phyloP scores from a whole-genome alignment of 2,888 invertebrate genomes.

The Panopea generosa region DNA sequence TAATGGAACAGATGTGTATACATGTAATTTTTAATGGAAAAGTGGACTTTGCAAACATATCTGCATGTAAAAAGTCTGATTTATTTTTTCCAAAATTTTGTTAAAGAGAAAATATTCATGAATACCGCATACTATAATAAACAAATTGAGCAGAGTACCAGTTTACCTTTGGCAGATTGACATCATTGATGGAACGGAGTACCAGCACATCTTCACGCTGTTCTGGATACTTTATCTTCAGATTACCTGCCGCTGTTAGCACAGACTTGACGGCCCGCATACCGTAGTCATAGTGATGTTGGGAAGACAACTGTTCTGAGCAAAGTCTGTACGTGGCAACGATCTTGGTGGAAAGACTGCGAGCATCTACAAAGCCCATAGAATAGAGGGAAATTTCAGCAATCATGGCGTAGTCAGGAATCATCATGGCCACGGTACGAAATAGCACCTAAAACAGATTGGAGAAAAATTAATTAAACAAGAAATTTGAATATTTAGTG shows the following conservation, averaged over 20 bases:
- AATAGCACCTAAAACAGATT: slow-evolving; percentile 80
- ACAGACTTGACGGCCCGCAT: slow-evolving; percentile 85
- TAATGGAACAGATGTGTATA: no score
- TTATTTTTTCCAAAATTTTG: no score
- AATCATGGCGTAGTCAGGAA: slow-evolving; percentile 85
- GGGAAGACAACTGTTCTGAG: slow-evolving; percentile 85
- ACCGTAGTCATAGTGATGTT: slow-evolving; percentile 85
- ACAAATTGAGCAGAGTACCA: no score
- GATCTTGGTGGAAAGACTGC: slow-evolving; percentile 83
- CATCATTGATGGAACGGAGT: slow-evolving; percentile 84
- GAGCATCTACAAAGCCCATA: slow-evolving; percentile 85
- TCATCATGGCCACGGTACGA: slow-evolving; percentile 85
- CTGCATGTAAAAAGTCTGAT: no score
- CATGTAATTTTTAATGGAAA: no score
- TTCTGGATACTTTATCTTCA: slow-evolving; percentile 84
- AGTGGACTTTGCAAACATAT: no score
- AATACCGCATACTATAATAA: no score
- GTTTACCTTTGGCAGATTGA: slow-evolving; percentile 84
- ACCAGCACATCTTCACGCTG: slow-evolving; percentile 83
- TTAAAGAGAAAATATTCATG: no score
- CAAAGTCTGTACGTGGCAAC: slow-evolving; percentile 84
- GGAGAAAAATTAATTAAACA: neutral
- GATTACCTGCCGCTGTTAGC: slow-evolving; percentile 84
- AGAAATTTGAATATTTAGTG: no score
- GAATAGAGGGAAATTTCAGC: slow-evolving; percentile 85